phyloP scores from a whole-genome alignment of 2,113 vertebrate species.

The Elanoides forficatus region DNA sequence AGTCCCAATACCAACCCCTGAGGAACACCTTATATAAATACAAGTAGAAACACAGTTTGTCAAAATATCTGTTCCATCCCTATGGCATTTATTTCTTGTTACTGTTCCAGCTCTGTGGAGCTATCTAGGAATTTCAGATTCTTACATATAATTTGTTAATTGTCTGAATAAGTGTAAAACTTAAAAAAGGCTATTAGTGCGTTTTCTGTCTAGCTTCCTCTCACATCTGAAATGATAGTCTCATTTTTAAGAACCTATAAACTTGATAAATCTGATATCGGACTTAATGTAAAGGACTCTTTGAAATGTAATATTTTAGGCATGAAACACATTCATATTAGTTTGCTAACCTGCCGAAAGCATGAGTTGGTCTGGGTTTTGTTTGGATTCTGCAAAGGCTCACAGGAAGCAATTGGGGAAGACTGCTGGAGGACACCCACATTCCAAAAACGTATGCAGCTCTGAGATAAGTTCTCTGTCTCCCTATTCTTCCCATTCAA shows the following conservation, averaged over 20 bases:
- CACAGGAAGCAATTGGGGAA: not conserved
- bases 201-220: not conserved
- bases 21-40: not conserved
- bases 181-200: not conserved
- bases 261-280: not conserved
- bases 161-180: not conserved
- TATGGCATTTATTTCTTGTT: not conserved
- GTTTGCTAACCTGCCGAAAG: not conserved
- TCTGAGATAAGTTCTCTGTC: constrained; percentile 12
- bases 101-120: not conserved
- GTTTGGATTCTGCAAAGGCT: constrained; percentile 21
- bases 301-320: constrained; percentile 1
- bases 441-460: not conserved
- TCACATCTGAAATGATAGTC: not conserved
- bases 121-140: not conserved
- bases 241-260: not conserved
- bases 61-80: not conserved
- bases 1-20: too few species aligned
- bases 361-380: not conserved
- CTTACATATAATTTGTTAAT: not conserved
- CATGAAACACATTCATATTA: not conserved
- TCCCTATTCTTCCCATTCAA: not conserved
- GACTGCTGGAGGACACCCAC: not conserved
- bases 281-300: not conserved
- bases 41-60: not conserved